Evolutionary conservation across 2,113 vertebrate species (phyloP).

Genomic region (Rousettus leschenaultii): DNA sequence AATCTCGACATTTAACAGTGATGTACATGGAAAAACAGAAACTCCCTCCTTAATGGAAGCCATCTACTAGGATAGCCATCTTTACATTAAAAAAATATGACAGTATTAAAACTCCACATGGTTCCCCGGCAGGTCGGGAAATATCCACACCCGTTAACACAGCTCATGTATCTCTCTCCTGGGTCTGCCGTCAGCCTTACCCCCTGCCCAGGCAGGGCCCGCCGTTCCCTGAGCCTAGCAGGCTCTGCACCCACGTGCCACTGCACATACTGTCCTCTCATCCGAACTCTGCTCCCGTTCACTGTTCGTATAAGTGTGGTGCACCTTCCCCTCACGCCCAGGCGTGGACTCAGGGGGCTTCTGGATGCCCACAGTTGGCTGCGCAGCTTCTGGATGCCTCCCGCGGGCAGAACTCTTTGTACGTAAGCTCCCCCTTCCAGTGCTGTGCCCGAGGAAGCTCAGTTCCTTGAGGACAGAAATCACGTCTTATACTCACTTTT

Average conservation of each 20-base stretch:
- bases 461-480: not conserved
- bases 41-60: not conserved
- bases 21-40: not conserved
- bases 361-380: rapidly evolving
- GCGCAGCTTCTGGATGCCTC: not conserved
- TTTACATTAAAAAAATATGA: not conserved
- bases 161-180: not conserved
- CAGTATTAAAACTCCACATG: not conserved
- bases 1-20: not conserved
- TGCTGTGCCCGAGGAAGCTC: not conserved
- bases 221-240: not conserved
- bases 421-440: not conserved
- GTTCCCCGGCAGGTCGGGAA: not conserved
- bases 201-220: not conserved
- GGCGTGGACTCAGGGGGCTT: too few species aligned
- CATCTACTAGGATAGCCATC: not conserved
- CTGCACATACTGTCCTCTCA: not conserved
- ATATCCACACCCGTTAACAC: not conserved
- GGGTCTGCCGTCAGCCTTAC: not conserved
- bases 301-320: rapidly evolving
- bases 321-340: not conserved
- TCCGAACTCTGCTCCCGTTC: not conserved
- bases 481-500: not conserved
- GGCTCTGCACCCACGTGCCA: not conserved
- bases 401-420: not conserved